A percentile compares a stretch with the other conserved stretches of the same genome.
Evolutionary conservation across 2,888 invertebrate genomes (phyloP).

Genomic region (Lepidocyrtinus sp.): DNA sequence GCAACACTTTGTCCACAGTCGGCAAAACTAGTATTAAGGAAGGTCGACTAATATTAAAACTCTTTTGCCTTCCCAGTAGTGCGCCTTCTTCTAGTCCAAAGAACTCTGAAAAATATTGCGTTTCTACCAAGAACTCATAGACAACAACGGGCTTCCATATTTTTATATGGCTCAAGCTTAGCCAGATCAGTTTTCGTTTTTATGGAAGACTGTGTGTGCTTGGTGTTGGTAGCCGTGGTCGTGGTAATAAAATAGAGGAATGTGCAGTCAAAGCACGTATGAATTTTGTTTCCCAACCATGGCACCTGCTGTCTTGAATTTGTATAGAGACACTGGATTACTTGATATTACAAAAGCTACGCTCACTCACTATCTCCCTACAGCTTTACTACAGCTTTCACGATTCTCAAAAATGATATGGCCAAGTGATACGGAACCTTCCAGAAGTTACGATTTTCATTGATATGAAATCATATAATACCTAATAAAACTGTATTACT

Average conservation of each 20-base stretch:
- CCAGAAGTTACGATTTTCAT: slow-evolving; percentile 15
- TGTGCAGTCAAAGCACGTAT: slow-evolving; percentile 69
- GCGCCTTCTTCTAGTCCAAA: neutral
- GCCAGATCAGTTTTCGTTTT: slow-evolving; percentile 34
- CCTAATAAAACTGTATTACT: slow-evolving; percentile 18
- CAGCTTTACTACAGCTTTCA: slow-evolving; percentile 1
- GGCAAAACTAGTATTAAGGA: slow-evolving; percentile 18
- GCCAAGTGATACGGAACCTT: slow-evolving; percentile 4
- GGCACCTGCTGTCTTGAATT: slow-evolving; percentile 69
- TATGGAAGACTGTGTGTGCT: slow-evolving; percentile 2
- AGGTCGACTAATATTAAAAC: slow-evolving; percentile 39
- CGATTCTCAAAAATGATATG: slow-evolving; percentile 7
- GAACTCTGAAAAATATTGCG: slow-evolving; percentile 8
- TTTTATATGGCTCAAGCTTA: slow-evolving; percentile 8
- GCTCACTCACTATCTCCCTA: slow-evolving; percentile 3
- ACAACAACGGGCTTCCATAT: slow-evolving; percentile 29
- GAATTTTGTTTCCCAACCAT: slow-evolving; percentile 70
- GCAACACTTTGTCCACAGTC: slow-evolving; percentile 48
- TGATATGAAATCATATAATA: slow-evolving; percentile 18
- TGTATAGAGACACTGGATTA: slow-evolving; percentile 60
- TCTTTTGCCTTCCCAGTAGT: neutral
- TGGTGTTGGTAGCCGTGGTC: slow-evolving; percentile 18
- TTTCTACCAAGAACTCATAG: too few species aligned
- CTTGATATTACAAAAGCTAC: slow-evolving; percentile 49
- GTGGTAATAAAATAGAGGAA: slow-evolving; percentile 62